Evolutionary conservation across 2,888 invertebrate species (phyloP).

Genomic region (Hemistola chrysoprasaria): DNA sequence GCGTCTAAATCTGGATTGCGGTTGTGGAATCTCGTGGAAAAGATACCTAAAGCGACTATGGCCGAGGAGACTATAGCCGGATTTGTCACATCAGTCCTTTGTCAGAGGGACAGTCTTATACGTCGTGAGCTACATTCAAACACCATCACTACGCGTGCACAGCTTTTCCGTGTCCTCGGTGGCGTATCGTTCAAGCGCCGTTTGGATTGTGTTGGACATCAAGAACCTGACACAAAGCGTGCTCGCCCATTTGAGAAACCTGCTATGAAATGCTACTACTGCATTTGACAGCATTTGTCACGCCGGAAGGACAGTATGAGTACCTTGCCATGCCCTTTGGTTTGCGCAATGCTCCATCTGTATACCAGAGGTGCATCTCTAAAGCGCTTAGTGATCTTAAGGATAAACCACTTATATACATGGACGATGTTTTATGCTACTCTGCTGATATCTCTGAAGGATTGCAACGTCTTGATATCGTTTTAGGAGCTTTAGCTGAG

Average conservation of each 20-base stretch:
- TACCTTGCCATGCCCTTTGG: slow-evolving; percentile 21
- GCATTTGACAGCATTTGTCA: slow-evolving; percentile 25
- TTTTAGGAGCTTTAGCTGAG: slow-evolving; percentile 15
- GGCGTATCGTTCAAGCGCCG: slow-evolving; percentile 17
- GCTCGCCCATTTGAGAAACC: no score
- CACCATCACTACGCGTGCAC: slow-evolving; percentile 14
- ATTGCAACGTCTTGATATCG: slow-evolving; percentile 17
- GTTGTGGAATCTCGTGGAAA: slow-evolving; percentile 24
- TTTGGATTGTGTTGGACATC: no score
- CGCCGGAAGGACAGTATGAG: slow-evolving; percentile 24
- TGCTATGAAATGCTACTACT: no score
- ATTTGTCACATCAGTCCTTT: slow-evolving; percentile 19
- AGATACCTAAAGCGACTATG: slow-evolving; percentile 17
- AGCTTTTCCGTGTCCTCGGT: slow-evolving; percentile 24
- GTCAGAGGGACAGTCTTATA: slow-evolving; percentile 5
- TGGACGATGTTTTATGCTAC: slow-evolving; percentile 28
- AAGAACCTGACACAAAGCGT: no score
- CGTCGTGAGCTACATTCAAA: slow-evolving; percentile 18
- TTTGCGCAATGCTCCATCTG: slow-evolving; percentile 16
- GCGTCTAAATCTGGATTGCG: slow-evolving; percentile 24
- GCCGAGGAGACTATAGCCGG: slow-evolving; percentile 6
- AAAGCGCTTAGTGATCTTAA: slow-evolving; percentile 19
- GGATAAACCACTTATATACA: slow-evolving; percentile 22
- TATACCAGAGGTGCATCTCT: slow-evolving; percentile 21
- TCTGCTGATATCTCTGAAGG: slow-evolving; percentile 18